Evolutionary conservation across 2,888 invertebrate species (phyloP).

Genomic region (Limnephilus marmoratus): DNA sequence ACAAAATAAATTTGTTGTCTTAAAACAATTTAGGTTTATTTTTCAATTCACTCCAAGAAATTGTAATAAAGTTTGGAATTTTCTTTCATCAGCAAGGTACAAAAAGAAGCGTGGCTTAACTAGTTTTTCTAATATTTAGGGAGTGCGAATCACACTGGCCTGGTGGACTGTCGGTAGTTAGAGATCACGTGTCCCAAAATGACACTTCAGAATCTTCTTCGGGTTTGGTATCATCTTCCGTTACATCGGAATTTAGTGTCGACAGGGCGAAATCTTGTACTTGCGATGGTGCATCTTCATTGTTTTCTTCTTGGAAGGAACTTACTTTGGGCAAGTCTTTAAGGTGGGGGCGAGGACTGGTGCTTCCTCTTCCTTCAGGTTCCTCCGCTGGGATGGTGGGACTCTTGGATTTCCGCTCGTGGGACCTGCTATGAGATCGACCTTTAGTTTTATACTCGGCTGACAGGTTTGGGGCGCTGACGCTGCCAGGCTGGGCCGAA

Average conservation of each 20-base stretch:
- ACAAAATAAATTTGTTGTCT: slow-evolving; percentile 62
- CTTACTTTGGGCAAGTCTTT: slow-evolving; percentile 72
- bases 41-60: slow-evolving; percentile 33
- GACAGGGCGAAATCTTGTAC: slow-evolving; percentile 71
- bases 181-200: slow-evolving; percentile 51
- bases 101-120: slow-evolving; percentile 40
- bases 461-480: slow-evolving; percentile 77
- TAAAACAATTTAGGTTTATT: slow-evolving; percentile 64
- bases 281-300: slow-evolving; percentile 68
- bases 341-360: slow-evolving; percentile 67
- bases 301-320: slow-evolving; percentile 73
- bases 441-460: slow-evolving; percentile 48
- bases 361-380: slow-evolving; percentile 33
- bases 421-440: slow-evolving; percentile 28
- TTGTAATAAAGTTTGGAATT: not conserved
- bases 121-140: slow-evolving; percentile 7
- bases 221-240: slow-evolving; percentile 67
- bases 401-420: slow-evolving; percentile 38
- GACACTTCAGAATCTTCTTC: slow-evolving; percentile 70
- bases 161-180: slow-evolving; percentile 15
- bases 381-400: slow-evolving; percentile 4
- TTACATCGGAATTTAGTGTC: slow-evolving; percentile 70
- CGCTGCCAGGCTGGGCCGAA: slow-evolving; percentile 68
- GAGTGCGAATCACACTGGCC: slow-evolving; percentile 13
- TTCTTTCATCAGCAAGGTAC: slow-evolving; percentile 32